A percentile compares a stretch with the other conserved stretches of the same genome.
These are phyloP conservation scores for Mustela nigripes DNA, from an alignment of 2,113 vertebrate species.

Conservation along the genomic window DNA sequence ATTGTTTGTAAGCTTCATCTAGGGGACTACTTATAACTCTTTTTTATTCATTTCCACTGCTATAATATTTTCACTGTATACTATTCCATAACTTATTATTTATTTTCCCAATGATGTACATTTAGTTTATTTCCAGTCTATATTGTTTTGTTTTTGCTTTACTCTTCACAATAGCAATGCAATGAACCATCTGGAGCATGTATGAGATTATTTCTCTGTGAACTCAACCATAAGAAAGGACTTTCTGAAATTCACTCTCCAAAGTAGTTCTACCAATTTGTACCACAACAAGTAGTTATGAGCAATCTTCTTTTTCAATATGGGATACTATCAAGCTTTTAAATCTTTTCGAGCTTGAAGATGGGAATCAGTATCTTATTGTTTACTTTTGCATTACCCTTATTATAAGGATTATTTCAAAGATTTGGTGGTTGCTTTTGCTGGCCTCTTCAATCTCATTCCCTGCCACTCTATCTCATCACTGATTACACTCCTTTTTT, in stretches of 20 bases:
- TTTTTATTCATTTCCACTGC: background rate
- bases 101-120: background rate
- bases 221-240: background rate
- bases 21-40: background rate
- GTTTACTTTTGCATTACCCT: background rate
- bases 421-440: background rate
- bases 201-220: background rate
- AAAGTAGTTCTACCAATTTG: background rate
- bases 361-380: background rate
- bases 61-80: background rate
- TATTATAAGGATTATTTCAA: background rate
- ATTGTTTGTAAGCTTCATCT: background rate
- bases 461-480: background rate
- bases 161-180: background rate
- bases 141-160: background rate
- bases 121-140: background rate
- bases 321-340: background rate
- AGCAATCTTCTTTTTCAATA: background rate
- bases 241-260: background rate
- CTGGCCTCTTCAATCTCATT: background rate
- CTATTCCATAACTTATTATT: background rate
- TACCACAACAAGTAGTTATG: background rate
- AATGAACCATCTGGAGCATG: background rate
- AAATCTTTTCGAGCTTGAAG: background rate
- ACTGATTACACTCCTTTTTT: background rate